A percentile compares a stretch with the other conserved stretches of the same genome.
Conservation (phyloP, 92 coral and sea anemone species). For the Anthopleura xanthogrammica region DNA sequence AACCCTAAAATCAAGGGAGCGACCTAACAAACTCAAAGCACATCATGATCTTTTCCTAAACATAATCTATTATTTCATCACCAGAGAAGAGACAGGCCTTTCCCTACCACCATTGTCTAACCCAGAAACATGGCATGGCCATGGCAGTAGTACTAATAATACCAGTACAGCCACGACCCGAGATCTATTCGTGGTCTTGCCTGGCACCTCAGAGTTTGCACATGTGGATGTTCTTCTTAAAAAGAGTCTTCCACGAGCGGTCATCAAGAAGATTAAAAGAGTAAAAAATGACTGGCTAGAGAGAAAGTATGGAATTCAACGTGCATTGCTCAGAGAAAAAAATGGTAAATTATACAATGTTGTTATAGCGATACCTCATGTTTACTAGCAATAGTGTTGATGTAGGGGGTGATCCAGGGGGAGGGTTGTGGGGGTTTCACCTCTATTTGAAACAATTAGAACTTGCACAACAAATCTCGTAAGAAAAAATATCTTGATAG, state of each 20-base stretch:
- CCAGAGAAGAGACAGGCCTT: background rate
- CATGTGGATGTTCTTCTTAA: conserved; percentile 49
- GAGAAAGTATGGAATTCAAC: conserved; percentile 70
- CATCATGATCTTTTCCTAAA: no score
- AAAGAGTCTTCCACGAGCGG: conserved; percentile 37
- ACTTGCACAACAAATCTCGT: no score
- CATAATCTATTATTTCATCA: background rate
- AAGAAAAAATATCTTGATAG: no score
- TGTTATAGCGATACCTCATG: no score
- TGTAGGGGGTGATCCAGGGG: no score
- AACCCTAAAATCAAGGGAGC: no score
- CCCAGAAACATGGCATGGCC: conserved; percentile 8
- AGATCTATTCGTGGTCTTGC: conserved; percentile 46
- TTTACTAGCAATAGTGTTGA: no score
- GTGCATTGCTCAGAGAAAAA: conserved; percentile 58
- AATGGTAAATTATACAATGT: conserved; percentile 47
- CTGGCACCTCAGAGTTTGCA: conserved; percentile 65
- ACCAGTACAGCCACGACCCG: background rate
- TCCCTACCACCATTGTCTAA: background rate
- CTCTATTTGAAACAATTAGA: no score
- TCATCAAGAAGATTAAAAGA: conserved; percentile 49
- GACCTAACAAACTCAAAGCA: no score
- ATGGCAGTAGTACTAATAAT: background rate
- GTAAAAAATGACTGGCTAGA: conserved; percentile 72
- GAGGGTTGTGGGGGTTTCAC: no score